Evolutionary conservation across 2,888 invertebrate species (phyloP).

Genomic region (Lysandra coridon): DNA sequence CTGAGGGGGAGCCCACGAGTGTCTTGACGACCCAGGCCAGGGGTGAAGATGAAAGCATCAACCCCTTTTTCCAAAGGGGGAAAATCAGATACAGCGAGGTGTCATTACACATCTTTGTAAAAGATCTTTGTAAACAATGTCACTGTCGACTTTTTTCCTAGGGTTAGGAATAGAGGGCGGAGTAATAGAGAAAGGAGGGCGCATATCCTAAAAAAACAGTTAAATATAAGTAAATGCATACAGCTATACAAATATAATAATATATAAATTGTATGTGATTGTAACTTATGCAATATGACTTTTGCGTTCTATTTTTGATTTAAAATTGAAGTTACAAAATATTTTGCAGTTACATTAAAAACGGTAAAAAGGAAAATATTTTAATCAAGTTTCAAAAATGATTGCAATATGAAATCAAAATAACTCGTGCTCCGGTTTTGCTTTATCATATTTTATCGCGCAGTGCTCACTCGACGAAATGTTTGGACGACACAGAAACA

Average conservation of each 20-base stretch:
- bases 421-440: neutral
- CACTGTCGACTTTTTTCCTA: neutral
- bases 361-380: neutral
- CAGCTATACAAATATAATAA: too few species aligned
- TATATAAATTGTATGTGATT: neutral
- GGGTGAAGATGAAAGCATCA: conserved; percentile 27
- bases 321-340: neutral
- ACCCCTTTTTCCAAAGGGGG: conserved; percentile 32
- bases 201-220: neutral
- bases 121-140: conserved; percentile 4
- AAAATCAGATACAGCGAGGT: conserved; percentile 28
- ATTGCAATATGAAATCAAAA: neutral
- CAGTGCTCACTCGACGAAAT: conserved; percentile 7
- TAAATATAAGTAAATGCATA: neutral
- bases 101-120: conserved; percentile 27
- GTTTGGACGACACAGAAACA: conserved; percentile 14
- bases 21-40: conserved; percentile 43
- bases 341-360: neutral
- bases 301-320: neutral
- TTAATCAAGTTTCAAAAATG: conserved; percentile 3
- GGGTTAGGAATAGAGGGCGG: neutral
- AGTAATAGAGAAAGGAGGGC: neutral
- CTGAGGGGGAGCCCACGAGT: conserved; percentile 54
- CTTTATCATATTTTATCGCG: conserved; percentile 10
- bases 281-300: neutral